Base-by-base conservation (phyloP, 2,797 vertebrate genomes). In the Rachycentron canadum region DNA sequence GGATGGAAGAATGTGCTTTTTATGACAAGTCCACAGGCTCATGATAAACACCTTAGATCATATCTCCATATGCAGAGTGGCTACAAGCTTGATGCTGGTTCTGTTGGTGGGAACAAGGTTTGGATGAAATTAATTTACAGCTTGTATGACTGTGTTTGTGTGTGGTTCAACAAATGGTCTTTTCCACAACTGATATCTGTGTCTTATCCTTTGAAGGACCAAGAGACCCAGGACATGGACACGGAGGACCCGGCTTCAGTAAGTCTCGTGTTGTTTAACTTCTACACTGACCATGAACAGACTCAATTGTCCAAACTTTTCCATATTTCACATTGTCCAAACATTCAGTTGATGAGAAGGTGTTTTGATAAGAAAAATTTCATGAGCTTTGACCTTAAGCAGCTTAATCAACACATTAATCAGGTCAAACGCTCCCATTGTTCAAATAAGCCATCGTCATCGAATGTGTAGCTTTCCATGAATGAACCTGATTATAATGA, bases 191-290 rank as follows among this genome's bases (percentile, higher is more conserved):
- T 92, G 1, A 93, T 59, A 40, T 65, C 1, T 30, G 41, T 61
- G 69, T 63, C 50, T 76, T 65, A 56, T 60, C 70, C 56, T 69
- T 43, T 86, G 1, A 95, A 97, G 97, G 96, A 89, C 96, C 95
- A 69, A 94, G 96, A 93, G 96, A 97, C 78, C 94, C 93, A 69
- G 89, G 84, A 76, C 89, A 81, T 14, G 95, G 95, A 82, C 94
- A 93, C 3, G 94, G 91, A 79, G 93, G 95, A 67, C 94, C 95
- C 5, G 91, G 94, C 76, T 95, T 87, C 81, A 91, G 94, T 95
- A 87, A 91, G 95, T 89, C 36, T 88, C 23, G 2, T 5, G 3
- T 8, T 60, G 0, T 60, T 65, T 28, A 16, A 3, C 21, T 26
- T 47, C 47, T n/a, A n/a, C n/a, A n/a, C n/a, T n/a, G n/a, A n/a